phyloP scores from a whole-genome alignment of 2,888 invertebrate species.

The Epinotia demarniana region DNA sequence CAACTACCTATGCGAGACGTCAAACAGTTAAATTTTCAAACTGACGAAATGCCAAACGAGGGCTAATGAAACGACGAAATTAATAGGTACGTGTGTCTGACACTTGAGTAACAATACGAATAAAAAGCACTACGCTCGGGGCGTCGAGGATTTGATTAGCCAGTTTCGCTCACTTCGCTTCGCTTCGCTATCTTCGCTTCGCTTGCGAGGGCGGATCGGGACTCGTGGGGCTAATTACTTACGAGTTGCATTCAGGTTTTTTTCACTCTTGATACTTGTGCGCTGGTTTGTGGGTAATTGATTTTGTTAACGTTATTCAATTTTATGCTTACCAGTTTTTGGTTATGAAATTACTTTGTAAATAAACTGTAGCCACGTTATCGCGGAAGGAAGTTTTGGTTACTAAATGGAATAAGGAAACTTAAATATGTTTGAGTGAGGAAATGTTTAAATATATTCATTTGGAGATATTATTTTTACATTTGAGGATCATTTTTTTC shows the following conservation, averaged over 20 bases:
- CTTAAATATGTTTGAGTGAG: not conserved
- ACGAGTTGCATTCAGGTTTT: constrained; percentile 83
- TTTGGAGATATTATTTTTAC: not conserved
- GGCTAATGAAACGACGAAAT: constrained; percentile 38
- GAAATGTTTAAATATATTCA: not conserved
- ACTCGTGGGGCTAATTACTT: constrained; percentile 84
- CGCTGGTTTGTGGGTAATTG: constrained; percentile 54
- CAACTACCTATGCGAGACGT: constrained; percentile 28
- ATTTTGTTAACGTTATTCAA: constrained; percentile 24
- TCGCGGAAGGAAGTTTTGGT: not conserved
- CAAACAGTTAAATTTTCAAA: constrained; percentile 27
- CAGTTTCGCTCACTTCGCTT: constrained; percentile 78
- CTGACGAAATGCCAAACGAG: constrained; percentile 18
- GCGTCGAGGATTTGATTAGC: constrained; percentile 84
- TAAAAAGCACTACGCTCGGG: constrained; percentile 79
- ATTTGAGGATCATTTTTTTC: not conserved
- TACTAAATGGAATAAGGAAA: not conserved
- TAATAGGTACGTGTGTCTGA: constrained; percentile 54
- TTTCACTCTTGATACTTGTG: constrained; percentile 71
- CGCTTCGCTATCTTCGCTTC: constrained; percentile 79
- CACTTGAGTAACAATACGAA: constrained; percentile 81
- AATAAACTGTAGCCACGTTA: not conserved
- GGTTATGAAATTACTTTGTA: not conserved
- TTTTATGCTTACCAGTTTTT: constrained; percentile 1
- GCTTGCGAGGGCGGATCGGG: constrained; percentile 81